phyloP scores from a whole-genome alignment of 2,888 invertebrate species.

The Euzophera pinguis region DNA sequence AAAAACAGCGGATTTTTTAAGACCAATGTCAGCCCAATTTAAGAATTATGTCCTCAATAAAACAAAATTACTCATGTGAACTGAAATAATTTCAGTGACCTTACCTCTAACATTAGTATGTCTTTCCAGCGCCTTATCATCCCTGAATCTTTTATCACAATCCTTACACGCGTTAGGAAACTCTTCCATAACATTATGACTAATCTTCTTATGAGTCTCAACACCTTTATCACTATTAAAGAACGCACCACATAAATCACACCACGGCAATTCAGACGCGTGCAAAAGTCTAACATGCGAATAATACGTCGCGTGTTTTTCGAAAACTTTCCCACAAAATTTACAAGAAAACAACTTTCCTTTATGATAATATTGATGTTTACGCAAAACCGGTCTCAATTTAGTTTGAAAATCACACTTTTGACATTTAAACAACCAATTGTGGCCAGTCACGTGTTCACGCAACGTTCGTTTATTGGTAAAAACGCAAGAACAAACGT shows the following conservation, averaged over 20 bases:
- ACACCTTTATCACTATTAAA: constrained; percentile 21
- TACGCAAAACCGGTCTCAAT: background rate
- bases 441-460: background rate
- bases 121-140: constrained; percentile 17
- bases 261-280: background rate
- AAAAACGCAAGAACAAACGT: constrained; percentile 4
- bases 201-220: constrained; percentile 25
- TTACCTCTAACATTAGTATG: constrained; percentile 14
- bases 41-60: too few species aligned
- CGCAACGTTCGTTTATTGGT: background rate
- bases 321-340: constrained; percentile 4
- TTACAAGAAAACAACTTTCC: background rate
- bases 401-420: background rate
- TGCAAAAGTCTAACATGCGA: constrained; percentile 2
- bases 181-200: constrained; percentile 24
- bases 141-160: constrained; percentile 20
- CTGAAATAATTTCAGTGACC: background rate
- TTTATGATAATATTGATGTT: background rate
- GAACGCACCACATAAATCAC: constrained; percentile 6
- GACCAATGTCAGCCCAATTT: too few species aligned
- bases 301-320: background rate
- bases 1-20: too few species aligned
- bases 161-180: constrained; percentile 12
- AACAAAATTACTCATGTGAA: too few species aligned
- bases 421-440: background rate